phyloP scores from a whole-genome alignment of 2,888 invertebrate species.

The Pseudococcus longispinus region DNA sequence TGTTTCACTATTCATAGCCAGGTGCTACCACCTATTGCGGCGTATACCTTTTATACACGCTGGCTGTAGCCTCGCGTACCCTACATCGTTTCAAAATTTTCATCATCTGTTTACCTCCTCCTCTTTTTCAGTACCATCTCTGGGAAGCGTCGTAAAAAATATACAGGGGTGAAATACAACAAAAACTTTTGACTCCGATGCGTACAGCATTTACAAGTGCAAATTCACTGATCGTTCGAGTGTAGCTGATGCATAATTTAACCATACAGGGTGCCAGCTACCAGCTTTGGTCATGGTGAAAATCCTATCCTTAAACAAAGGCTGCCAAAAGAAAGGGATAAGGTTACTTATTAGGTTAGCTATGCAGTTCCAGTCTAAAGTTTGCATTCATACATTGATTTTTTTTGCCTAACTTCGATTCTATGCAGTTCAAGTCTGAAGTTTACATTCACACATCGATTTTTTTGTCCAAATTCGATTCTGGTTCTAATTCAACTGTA shows the following conservation, averaged over 20 bases:
- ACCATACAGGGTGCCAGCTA: not conserved
- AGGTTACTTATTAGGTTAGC: not conserved
- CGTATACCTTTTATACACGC: conserved; percentile 38
- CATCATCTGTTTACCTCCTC: conserved; percentile 55
- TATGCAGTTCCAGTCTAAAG: not conserved
- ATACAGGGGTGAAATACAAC: conserved; percentile 28
- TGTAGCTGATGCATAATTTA: conserved; percentile 37
- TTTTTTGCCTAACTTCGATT: not conserved
- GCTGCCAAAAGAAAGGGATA: not conserved
- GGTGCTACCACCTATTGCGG: conserved; percentile 51
- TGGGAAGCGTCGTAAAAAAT: conserved; percentile 30
- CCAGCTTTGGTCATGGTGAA: not conserved
- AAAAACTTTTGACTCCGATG: conserved; percentile 32
- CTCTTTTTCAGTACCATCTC: conserved; percentile 16
- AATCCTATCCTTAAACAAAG: not conserved
- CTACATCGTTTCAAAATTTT: conserved; percentile 50
- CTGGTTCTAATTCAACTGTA: too few species aligned
- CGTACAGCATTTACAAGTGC: conserved; percentile 28
- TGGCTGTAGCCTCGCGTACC: conserved; percentile 13
- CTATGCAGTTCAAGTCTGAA: not conserved
- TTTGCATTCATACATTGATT: not conserved
- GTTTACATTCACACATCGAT: not conserved
- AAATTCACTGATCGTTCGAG: conserved; percentile 30
- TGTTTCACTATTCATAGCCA: conserved; percentile 55
- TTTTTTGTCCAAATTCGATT: not conserved